Base-by-base conservation (phyloP, 1,140 invertebrate genomes). In the Drosophila equinoxialis region DNA sequence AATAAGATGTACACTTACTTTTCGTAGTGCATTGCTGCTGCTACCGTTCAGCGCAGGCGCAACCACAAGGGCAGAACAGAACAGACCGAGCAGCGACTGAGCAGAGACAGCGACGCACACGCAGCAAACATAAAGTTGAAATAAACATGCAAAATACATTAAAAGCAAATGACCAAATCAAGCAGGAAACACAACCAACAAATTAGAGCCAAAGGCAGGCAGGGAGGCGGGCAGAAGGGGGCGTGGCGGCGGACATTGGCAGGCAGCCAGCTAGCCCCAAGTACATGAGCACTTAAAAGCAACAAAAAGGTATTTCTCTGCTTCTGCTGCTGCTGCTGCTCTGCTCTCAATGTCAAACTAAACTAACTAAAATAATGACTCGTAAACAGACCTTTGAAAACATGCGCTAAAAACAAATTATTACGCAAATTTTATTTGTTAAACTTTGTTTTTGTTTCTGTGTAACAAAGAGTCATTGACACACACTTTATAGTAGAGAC, bases 361-460 rank as follows among this genome's bases (percentile, higher is more conserved):
- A 71, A 45, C 35, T 39, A 39, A 51, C 45, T 51, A 51, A 51
- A 51, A 51, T 51, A 51, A 51, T 51, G 45, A 51, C 17, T 51
- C 45, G 45, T 51, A 51, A 51, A 33, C 37, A 20, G 37, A 41
- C 58, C 14, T 35, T 11, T 20, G 26, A 63, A 37, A 60, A 35
- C 33, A n/a, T 11, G 45, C 45, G 45, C 45, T 51, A 35, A 58
- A 55, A 76, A 39, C 54, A 68, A 76, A 76, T 76, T 76, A 76
- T 76, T 76, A 76, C 74, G 74, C 73, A 76, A 76, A 76, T 76
- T 76, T 74, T 70, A 75, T 75, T 68, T 75, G 64, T 74, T 63
- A 76, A 42, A 48, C 71, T 42, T 37, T 39, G 10, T 39, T 39
- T 39, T 37, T 39, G 10, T 39, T 39, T 39, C 13, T 39, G 37